Conservation (phyloP, 2,797 vertebrate species). For the Ataeniobius toweri region DNA sequence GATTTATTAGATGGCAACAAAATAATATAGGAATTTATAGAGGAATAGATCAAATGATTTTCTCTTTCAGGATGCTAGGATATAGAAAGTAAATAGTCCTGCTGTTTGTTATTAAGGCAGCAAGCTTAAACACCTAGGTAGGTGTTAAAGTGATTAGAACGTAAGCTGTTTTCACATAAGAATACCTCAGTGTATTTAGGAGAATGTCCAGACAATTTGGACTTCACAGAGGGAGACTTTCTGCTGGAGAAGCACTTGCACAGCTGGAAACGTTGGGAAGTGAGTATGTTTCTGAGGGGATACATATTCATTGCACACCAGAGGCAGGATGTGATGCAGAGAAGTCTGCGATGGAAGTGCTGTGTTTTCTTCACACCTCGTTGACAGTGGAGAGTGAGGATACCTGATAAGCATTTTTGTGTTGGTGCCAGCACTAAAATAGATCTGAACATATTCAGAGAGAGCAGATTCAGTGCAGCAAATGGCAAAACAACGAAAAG, state of each 20-base stretch:
- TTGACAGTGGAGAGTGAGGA: not conserved
- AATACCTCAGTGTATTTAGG: not conserved
- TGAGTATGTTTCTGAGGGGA: not conserved
- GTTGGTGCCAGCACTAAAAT: not conserved
- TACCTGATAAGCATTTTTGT: not conserved
- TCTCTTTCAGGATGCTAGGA: not conserved
- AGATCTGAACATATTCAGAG: constrained; percentile 6
- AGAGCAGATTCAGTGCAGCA: constrained; percentile 1
- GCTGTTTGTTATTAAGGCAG: not conserved
- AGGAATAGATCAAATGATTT: not conserved
- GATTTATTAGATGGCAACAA: constrained; percentile 28
- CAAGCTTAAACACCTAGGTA: constrained; percentile 4
- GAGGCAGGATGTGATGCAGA: constrained; percentile 1
- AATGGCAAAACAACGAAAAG: constrained; percentile 7
- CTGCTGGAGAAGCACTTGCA: not conserved
- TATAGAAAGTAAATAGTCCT: not conserved
- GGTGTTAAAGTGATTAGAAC: not conserved
- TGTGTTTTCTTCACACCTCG: constrained; percentile 8
- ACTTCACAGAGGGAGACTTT: not conserved
- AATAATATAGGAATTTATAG: constrained; percentile 36
- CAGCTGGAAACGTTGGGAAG: constrained; percentile 2
- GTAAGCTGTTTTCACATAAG: constrained; percentile 4
- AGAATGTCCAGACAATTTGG: constrained; percentile 14
- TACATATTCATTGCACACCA: not conserved
- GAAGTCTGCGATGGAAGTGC: not conserved